Evolutionary conservation across 2,888 invertebrate genomes (phyloP), one percentile per base, ranked within the genome.

Genomic region (Ophioninae sp.): DNA sequence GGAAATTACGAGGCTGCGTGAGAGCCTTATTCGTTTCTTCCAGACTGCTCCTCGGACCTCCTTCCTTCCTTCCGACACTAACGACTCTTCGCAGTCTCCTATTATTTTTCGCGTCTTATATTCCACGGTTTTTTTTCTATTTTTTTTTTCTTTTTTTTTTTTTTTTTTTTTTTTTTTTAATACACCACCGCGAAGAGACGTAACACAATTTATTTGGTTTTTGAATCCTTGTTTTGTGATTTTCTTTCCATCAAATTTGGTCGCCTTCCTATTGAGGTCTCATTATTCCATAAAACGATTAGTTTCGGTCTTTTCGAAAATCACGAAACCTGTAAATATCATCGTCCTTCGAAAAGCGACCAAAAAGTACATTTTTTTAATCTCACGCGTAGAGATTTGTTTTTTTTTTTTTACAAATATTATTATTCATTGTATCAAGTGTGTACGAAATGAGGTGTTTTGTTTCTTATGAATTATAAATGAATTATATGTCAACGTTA

Each of bases 1-100:
- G 79, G 76, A 79, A 84, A 82, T 84, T 82, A 84, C 84, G 79
- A 76, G 62, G 57, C 73, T 84, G 79, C 81, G 81, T 73, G 72
- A 76, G 76, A 75, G 72, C 68, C 77, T 81, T 74, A 79, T 79
- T 81, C 76, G 56, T 82, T 78, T 80, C 39, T 67, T 39, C 8
- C 65, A 39, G 30, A 30, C 64, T 50, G 17, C 50, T 50, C 50
- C 17, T 50, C 64, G 80, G 83, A 81, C 69, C 59, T 50, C 67
- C 39, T 59, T 61, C 72, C 20, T 20, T 37, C 20, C 2, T 10
- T 20, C 72, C 57, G 57, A 8, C 37, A 17, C 39, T 72, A 21
- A 10, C 64, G 50, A 50, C 13, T 50, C 50, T 13, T 13, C 17
- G 50, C 17, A 50, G 50, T 50, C 50, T 50, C 17, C 17, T 50